These are phyloP conservation scores for Cydia strobilella DNA, from an alignment of 1,140 invertebrate genomes.

Conservation along the genomic window DNA sequence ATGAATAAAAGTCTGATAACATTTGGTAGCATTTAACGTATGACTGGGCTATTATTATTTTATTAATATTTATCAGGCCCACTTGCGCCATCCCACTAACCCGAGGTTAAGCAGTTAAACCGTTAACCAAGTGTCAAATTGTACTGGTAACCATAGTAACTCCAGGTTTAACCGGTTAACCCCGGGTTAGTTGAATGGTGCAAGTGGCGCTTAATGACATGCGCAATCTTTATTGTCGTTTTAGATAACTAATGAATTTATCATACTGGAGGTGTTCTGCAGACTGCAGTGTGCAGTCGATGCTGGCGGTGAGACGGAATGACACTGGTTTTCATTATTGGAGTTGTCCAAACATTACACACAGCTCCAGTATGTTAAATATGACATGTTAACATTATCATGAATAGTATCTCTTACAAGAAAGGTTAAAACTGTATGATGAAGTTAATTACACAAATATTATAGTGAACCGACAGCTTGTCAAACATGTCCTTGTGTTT, in stretches of 20 bases:
- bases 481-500: not conserved
- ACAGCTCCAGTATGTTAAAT: not conserved
- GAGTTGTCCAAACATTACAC: not conserved
- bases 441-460: not conserved
- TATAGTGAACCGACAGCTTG: not conserved
- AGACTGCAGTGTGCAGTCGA: too few relatives aligned
- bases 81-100: too few relatives aligned
- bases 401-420: not conserved
- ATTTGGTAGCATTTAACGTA: constrained; percentile 10
- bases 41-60: too few relatives aligned
- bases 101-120: too few relatives aligned
- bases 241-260: constrained; percentile 4
- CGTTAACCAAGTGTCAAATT: too few relatives aligned
- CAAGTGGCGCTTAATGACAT: too few relatives aligned
- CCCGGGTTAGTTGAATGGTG: too few relatives aligned
- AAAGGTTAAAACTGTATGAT: not conserved
- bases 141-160: too few relatives aligned
- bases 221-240: not conserved
- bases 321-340: not conserved
- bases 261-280: not conserved
- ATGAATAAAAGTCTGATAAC: constrained; percentile 8
- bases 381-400: not conserved
- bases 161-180: too few relatives aligned
- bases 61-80: too few relatives aligned
- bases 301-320: not conserved